A percentile compares a stretch with the other conserved stretches of the same genome.
Evolutionary conservation across 2,888 invertebrate species (phyloP).

Genomic region (Lottia gigantea): DNA sequence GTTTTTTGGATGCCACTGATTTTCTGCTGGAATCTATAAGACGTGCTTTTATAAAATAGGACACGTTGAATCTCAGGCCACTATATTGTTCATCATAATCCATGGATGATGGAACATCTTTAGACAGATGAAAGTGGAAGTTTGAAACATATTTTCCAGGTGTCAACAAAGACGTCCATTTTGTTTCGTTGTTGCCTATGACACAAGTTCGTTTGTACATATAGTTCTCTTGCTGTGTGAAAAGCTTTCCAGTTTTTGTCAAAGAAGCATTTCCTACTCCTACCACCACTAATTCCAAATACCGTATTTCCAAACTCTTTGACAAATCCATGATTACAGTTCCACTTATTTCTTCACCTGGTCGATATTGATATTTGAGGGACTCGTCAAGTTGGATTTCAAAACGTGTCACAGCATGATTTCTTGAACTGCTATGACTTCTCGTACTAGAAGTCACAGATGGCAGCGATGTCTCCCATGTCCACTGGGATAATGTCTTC

Average conservation of each 20-base stretch:
- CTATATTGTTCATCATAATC: slow-evolving; percentile 43
- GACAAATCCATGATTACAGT: slow-evolving; percentile 53
- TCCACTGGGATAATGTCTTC: not conserved
- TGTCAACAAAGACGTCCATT: slow-evolving; percentile 48
- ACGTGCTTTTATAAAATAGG: slow-evolving; percentile 52
- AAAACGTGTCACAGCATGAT: slow-evolving; percentile 48
- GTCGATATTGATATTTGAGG: slow-evolving; percentile 43
- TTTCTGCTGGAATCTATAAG: slow-evolving; percentile 48
- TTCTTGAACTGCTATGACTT: not conserved
- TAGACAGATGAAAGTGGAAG: slow-evolving; percentile 55
- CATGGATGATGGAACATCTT: slow-evolving; percentile 50
- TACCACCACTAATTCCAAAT: slow-evolving; percentile 55
- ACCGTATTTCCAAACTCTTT: slow-evolving; percentile 50
- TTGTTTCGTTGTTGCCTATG: slow-evolving; percentile 50
- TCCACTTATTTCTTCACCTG: slow-evolving; percentile 57
- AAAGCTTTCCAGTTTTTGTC: slow-evolving; percentile 34
- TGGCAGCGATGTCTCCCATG: not conserved
- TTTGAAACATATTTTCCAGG: slow-evolving; percentile 59
- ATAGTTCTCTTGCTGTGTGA: slow-evolving; percentile 48
- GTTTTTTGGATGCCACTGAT: slow-evolving; percentile 36
- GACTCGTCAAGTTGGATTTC: slow-evolving; percentile 53
- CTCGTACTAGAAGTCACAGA: not conserved
- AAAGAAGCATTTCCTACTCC: slow-evolving; percentile 52
- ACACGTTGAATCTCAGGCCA: slow-evolving; percentile 51
- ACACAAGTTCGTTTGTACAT: slow-evolving; percentile 54